A percentile compares a stretch with the other conserved stretches of the same genome.
These are phyloP conservation scores for Psilopogon haemacephalus DNA, from an alignment of 2,113 vertebrate genomes.

Conservation along the genomic window DNA sequence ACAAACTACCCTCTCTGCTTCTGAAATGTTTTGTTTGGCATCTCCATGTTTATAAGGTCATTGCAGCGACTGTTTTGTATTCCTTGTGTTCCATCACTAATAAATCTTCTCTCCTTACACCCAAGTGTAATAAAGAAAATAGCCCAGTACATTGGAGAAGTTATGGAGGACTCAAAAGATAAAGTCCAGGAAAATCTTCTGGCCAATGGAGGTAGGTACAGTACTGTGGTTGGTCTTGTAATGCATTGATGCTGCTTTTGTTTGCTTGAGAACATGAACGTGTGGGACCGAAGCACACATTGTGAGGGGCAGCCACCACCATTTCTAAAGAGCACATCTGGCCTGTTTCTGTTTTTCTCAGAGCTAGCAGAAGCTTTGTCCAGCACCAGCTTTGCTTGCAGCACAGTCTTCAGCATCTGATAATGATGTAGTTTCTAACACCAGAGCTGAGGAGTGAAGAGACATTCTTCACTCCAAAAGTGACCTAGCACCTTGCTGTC, in stretches of 20 bases:
- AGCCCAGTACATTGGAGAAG: conserved; percentile 86
- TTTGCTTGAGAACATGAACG: not conserved
- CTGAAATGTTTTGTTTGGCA: not conserved
- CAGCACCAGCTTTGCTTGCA: not conserved
- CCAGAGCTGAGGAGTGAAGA: not conserved
- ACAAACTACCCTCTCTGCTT: not conserved
- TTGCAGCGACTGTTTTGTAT: not conserved
- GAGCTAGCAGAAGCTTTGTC: not conserved
- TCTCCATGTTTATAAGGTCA: not conserved
- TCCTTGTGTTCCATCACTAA: conserved; percentile 13
- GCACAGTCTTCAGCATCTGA: not conserved
- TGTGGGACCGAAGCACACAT: not conserved
- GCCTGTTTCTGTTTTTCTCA: not conserved
- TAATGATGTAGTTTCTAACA: not conserved
- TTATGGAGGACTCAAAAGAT: conserved; percentile 88
- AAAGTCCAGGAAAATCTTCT: conserved; percentile 87
- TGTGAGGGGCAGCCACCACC: not conserved
- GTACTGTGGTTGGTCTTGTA: not conserved
- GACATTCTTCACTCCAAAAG: not conserved
- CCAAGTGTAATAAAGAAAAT: conserved; percentile 87
- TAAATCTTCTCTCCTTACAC: conserved; percentile 9
- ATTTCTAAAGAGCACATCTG: not conserved
- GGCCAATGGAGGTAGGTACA: conserved; percentile 86
- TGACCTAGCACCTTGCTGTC: not conserved
- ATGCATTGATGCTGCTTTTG: not conserved